Evolutionary conservation across 1,140 invertebrate genomes (phyloP).

Genomic region (Gyrodactylus salaris): DNA sequence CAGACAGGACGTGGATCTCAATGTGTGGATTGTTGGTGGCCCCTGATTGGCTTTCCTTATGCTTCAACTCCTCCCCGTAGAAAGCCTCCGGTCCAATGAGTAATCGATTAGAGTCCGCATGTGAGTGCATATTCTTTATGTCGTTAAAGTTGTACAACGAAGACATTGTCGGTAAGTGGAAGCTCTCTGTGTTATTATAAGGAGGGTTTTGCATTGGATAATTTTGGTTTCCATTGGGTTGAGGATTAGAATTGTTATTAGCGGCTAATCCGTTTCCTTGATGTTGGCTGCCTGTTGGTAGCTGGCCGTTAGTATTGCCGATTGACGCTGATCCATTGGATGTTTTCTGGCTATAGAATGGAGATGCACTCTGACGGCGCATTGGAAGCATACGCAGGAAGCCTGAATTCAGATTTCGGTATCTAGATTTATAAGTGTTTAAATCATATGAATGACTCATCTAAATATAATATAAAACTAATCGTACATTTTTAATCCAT

Average conservation of each 20-base stretch:
- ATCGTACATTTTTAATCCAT: no score
- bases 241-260: no score
- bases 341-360: background rate
- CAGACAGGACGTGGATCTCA: background rate
- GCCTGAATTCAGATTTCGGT: no score
- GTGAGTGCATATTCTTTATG: background rate
- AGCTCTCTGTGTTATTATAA: no score
- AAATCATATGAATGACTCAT: no score
- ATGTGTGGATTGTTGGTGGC: background rate
- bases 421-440: no score
- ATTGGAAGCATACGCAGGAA: background rate
- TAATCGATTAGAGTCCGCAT: background rate
- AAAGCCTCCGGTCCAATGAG: background rate
- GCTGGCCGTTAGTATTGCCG: no score
- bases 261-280: no score
- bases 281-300: no score
- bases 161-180: background rate
- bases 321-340: background rate
- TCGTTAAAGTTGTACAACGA: background rate
- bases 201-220: no score
- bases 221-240: no score
- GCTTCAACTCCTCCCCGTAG: background rate
- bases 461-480: no score
- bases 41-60: background rate
- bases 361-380: background rate